Conservation (phyloP, 2,888 invertebrate species). For the Exocentrus adspersus region DNA sequence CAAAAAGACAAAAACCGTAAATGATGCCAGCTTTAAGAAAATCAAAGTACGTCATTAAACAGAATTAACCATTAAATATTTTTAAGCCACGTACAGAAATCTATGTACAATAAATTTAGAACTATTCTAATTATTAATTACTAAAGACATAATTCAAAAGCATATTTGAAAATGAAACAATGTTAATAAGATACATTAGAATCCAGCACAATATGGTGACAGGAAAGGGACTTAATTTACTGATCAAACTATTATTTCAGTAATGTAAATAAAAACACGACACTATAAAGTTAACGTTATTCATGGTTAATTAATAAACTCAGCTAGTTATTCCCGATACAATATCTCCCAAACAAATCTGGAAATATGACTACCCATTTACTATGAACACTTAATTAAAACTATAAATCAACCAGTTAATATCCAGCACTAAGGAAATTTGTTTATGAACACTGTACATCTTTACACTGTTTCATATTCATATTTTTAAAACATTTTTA, state of each 20-base stretch:
- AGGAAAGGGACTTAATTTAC: too few species aligned
- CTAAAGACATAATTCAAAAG: slow-evolving; percentile 1
- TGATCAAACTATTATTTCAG: too few species aligned
- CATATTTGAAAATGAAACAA: slow-evolving; percentile 18
- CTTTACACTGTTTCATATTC: slow-evolving; percentile 14
- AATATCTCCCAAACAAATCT: too few species aligned
- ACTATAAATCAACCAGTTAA: too few species aligned
- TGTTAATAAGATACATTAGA: not conserved
- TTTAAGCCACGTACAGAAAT: slow-evolving; percentile 16
- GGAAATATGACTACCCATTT: too few species aligned
- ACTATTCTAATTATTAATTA: slow-evolving; percentile 6
- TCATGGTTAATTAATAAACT: too few species aligned
- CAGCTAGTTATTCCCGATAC: too few species aligned
- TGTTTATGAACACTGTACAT: not conserved
- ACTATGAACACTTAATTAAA: too few species aligned
- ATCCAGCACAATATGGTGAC: too few species aligned
- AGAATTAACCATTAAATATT: slow-evolving; percentile 1
- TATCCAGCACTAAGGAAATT: too few species aligned
- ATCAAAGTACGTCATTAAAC: not conserved
- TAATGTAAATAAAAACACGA: too few species aligned
- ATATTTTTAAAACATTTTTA: slow-evolving; percentile 5
- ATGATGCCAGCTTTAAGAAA: not conserved
- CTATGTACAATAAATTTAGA: slow-evolving; percentile 23
- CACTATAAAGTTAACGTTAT: too few species aligned
- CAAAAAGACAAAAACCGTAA: slow-evolving; percentile 9